A percentile compares a stretch with the other conserved stretches of the same genome.
Evolutionary conservation across 2,888 invertebrate genomes (phyloP).

Genomic region (Leistus spinibarbis): DNA sequence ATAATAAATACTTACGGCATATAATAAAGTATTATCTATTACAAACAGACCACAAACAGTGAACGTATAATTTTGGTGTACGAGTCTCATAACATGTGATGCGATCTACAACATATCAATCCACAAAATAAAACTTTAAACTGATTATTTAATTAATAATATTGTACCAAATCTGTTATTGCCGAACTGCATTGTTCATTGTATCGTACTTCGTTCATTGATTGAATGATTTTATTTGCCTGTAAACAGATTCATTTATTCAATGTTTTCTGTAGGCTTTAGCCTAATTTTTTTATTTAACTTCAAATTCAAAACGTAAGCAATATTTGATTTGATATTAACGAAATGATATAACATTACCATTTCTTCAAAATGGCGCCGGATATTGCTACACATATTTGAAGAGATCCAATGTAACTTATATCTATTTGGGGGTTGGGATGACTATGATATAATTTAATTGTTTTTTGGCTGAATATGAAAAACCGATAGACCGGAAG

Average conservation of each 20-base stretch:
- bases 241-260: neutral
- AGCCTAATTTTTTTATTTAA: too few relatives aligned
- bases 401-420: too few relatives aligned
- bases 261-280: neutral
- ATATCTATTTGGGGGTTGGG: too few relatives aligned
- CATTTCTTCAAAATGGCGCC: too few relatives aligned
- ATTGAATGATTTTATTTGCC: constrained; percentile 7
- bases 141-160: neutral
- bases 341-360: too few relatives aligned
- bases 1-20: constrained; percentile 7
- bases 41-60: neutral
- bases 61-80: neutral
- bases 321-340: too few relatives aligned
- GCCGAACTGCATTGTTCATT: neutral
- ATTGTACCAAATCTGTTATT: constrained; percentile 1
- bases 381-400: too few relatives aligned
- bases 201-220: constrained; percentile 4
- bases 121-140: neutral
- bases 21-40: constrained; percentile 13
- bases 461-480: too few relatives aligned
- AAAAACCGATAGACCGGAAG: too few relatives aligned
- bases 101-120: neutral
- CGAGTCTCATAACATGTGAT: neutral
- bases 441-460: too few relatives aligned
- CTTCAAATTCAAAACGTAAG: too few relatives aligned